phyloP scores from a whole-genome alignment of 2,797 vertebrate genomes.

The Tarsius wallacei region DNA sequence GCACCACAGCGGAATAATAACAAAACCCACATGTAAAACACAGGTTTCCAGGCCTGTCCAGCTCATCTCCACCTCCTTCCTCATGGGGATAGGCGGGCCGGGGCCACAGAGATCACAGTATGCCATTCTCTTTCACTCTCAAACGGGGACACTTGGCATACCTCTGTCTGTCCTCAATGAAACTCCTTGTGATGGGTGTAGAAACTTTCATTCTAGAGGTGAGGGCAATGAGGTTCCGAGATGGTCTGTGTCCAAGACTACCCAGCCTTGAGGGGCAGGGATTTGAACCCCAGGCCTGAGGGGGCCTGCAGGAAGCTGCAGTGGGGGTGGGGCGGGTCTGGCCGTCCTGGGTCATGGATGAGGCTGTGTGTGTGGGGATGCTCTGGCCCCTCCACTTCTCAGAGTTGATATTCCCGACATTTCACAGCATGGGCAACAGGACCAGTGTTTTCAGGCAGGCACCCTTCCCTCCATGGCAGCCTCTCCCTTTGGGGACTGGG shows the following conservation, averaged over 20 bases:
- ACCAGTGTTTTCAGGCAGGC: rapidly evolving
- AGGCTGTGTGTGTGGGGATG: rapidly evolving
- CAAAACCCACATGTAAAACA: not conserved
- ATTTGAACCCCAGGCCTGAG: not conserved
- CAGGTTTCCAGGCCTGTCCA: not conserved
- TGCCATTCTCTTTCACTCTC: not conserved
- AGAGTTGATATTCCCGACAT: rapidly evolving
- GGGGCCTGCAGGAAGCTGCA: not conserved
- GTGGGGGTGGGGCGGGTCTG: not conserved
- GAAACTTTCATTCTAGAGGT: rapidly evolving
- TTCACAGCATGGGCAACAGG: not conserved
- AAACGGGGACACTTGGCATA: rapidly evolving
- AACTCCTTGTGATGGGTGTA: rapidly evolving
- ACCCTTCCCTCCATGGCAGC: not conserved
- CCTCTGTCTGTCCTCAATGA: rapidly evolving
- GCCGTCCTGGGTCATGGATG: not conserved
- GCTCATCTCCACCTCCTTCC: not conserved
- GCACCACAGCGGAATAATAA: not conserved
- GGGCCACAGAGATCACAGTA: not conserved
- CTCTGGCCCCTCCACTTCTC: rapidly evolving
- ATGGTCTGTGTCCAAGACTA: not conserved
- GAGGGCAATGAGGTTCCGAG: not conserved
- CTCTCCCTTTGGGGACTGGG: not conserved
- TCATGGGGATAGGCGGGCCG: not conserved
- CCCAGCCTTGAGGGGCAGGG: too few species aligned